Evolutionary conservation across 2,113 vertebrate species (phyloP).

Genomic region (Rhinoderma darwinii): DNA sequence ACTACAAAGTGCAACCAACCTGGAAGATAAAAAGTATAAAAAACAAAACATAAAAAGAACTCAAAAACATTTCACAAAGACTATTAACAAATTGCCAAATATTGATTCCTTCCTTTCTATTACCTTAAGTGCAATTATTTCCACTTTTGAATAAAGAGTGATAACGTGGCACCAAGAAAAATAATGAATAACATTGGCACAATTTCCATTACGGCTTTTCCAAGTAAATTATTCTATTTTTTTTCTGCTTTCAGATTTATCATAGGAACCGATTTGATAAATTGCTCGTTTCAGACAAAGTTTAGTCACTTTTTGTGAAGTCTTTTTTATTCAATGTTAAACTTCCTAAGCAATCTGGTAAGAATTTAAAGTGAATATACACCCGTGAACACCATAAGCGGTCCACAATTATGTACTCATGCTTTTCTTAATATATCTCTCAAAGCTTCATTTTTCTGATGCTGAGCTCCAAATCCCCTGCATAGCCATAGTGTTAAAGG

Average conservation of each 20-base stretch:
- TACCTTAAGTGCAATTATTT: constrained; percentile 75
- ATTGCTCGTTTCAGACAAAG: background rate
- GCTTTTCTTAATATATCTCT: no score
- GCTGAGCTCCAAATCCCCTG: no score
- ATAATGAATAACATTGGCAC: constrained; percentile 35
- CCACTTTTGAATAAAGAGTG: constrained; percentile 74
- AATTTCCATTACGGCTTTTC: constrained; percentile 18
- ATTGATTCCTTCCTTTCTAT: constrained; percentile 63
- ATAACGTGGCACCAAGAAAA: constrained; percentile 65
- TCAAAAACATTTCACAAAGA: background rate
- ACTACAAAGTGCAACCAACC: background rate
- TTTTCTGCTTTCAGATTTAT: constrained; percentile 13
- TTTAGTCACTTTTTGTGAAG: background rate
- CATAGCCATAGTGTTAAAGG: no score
- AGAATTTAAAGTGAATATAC: no score
- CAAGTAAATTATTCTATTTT: constrained; percentile 36
- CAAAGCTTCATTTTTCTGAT: no score
- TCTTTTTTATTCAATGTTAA: constrained; percentile 2
- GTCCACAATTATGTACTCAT: no score
- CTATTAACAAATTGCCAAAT: background rate
- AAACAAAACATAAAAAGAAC: background rate
- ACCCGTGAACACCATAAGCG: no score
- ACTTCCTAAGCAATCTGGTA: background rate
- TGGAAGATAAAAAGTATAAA: background rate
- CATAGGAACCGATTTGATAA: constrained; percentile 25